phyloP scores from a whole-genome alignment of 2,113 vertebrate species.

The Steatornis caripensis region DNA sequence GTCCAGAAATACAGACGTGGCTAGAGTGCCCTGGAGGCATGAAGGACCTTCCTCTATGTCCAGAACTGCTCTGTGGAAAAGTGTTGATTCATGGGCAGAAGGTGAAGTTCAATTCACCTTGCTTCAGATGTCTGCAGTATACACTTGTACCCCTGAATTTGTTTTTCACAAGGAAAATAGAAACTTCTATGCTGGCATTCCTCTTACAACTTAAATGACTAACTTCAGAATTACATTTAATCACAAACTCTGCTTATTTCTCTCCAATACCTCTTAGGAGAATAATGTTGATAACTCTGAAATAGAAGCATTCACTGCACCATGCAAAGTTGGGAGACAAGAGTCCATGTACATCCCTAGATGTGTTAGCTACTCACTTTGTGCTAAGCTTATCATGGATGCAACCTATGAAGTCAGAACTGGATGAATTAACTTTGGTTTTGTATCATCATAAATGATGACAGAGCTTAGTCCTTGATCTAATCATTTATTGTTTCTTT shows the following conservation, averaged over 20 bases:
- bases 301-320: not conserved
- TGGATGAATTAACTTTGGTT: not conserved
- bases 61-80: not conserved
- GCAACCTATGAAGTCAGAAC: not conserved
- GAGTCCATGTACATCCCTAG: not conserved
- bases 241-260: not conserved
- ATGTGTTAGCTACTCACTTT: not conserved
- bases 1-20: not conserved
- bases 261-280: not conserved
- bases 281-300: not conserved
- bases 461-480: not conserved
- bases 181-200: fast-evolving
- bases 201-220: not conserved
- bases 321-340: not conserved
- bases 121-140: not conserved
- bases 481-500: not conserved
- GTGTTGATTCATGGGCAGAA: not conserved
- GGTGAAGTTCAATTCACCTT: not conserved
- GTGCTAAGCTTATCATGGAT: fast-evolving
- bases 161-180: not conserved
- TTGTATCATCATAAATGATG: not conserved
- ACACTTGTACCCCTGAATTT: not conserved
- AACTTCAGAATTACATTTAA: not conserved
- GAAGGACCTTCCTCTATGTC: not conserved
- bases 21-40: not conserved